phyloP scores from a whole-genome alignment of 30 jellyfish, hydroid and myxozoan genomes.

The Rhopilema esculentum region DNA sequence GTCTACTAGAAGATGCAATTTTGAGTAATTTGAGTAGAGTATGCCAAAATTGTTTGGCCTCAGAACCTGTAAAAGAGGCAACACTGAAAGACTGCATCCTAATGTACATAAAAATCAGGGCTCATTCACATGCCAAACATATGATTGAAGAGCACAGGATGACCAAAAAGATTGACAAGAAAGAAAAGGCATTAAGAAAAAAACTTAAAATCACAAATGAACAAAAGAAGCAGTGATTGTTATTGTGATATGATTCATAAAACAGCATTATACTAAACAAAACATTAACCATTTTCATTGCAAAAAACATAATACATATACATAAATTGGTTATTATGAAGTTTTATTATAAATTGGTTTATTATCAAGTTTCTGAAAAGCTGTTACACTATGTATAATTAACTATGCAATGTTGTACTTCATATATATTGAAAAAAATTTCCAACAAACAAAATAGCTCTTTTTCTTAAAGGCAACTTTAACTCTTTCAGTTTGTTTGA shows the following conservation, averaged over 20 bases:
- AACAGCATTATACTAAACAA: neutral
- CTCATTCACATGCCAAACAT: conserved; percentile 18
- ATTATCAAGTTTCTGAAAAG: neutral
- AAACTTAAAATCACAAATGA: conserved; percentile 1
- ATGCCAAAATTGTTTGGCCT: neutral
- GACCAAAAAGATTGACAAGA: conserved; percentile 1
- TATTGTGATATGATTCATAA: neutral
- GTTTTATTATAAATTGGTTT: neutral
- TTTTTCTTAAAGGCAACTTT: too few species aligned
- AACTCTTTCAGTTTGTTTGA: neutral
- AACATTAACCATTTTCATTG: neutral
- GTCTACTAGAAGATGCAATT: neutral
- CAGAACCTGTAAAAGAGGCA: conserved; percentile 5
- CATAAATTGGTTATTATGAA: neutral
- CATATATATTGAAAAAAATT: neutral
- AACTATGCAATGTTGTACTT: neutral
- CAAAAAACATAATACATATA: neutral
- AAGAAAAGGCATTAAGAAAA: conserved; percentile 4
- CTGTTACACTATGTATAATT: neutral
- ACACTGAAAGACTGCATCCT: conserved; percentile 11
- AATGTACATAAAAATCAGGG: conserved; percentile 9
- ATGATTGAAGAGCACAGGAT: neutral
- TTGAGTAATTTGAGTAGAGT: neutral
- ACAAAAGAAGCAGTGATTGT: neutral
- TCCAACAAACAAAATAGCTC: neutral